Percentiles rank a stretch among this genome's conserved stretches.
phyloP scores from a whole-genome alignment of 2,888 invertebrate genomes.

The Agrochola lota region DNA sequence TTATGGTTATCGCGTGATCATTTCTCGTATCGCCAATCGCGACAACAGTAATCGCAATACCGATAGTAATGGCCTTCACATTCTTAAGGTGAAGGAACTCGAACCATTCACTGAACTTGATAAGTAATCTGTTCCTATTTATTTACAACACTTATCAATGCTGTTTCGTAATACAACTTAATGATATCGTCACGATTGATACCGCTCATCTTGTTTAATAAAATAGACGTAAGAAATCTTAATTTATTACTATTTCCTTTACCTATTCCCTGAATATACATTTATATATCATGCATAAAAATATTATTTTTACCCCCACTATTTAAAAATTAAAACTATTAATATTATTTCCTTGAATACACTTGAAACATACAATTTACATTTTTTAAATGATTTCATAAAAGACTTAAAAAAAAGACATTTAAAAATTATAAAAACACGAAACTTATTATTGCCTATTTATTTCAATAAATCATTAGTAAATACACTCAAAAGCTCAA shows the following conservation, averaged over 20 bases:
- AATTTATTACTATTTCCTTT: background rate
- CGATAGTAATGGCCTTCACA: slow-evolving; percentile 1
- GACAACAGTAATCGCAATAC: background rate
- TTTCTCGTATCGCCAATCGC: background rate
- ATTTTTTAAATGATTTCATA: no score
- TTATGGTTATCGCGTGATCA: background rate
- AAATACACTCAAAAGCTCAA: no score
- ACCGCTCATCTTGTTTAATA: background rate
- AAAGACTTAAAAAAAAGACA: no score
- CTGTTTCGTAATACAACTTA: background rate
- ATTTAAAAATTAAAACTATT: no score
- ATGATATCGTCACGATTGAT: background rate
- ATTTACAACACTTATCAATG: slow-evolving; percentile 3
- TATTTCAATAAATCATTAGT: no score
- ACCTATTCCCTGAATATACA: no score
- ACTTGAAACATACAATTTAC: no score
- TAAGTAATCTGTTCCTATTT: slow-evolving; percentile 1
- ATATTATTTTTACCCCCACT: no score
- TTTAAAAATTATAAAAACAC: no score
- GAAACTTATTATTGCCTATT: no score
- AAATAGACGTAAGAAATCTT: background rate
- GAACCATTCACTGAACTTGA: background rate
- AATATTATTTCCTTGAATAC: no score
- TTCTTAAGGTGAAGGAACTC: background rate
- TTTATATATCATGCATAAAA: no score